Base-by-base conservation (phyloP, 2,888 invertebrate species). In the Seladonia tumulorum region DNA sequence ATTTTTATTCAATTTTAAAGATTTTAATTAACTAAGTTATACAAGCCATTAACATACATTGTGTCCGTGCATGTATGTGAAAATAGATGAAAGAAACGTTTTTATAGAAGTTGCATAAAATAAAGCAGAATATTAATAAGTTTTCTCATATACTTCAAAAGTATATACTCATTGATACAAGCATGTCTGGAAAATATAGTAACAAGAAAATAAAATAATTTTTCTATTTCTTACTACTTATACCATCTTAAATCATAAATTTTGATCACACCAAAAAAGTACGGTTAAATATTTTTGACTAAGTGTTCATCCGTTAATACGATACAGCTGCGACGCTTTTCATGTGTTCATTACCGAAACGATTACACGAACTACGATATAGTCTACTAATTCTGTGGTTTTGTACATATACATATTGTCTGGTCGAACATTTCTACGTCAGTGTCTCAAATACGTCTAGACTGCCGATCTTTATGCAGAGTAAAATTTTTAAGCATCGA, bases 351-450 rank as follows among this genome's bases (percentile, higher is more conserved):
- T 63, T 47, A 16, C 63, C n/a, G 22, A 79, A 25, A 73, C 45
- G 68, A 83, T 16, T 18, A 35, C n/a, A 60, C 71, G n/a, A 53
- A 14, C 18, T 22, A 16, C 18, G 72, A 76, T 12, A n/a, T 70
- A n/a, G 53, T 53, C 14, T 49, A 35, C 42, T 77, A 22, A 68
- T 74, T 66, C 39, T 14, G 70, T 49, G 25, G 18, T 53, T 77
- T 42, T 74, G 42, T 74, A 74, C 8, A 47, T 60, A 14, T 39
- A 35, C 25, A 66, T 22, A 63, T 42, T 74, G 16, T 63, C 39
- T 10, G n/a, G 10, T 22, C 47, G 76, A 66, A 68, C 39, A 68
- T 73, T 57, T 68, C 71, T 71, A 63, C 14, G 25, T 63, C 45
- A 29, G 49, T 63, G 45, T 75, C 71, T 25, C 39, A 47, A 63